These are phyloP conservation scores for Eidolon dupreanum DNA, from an alignment of 2,797 vertebrate genomes.

Conservation along the genomic window DNA sequence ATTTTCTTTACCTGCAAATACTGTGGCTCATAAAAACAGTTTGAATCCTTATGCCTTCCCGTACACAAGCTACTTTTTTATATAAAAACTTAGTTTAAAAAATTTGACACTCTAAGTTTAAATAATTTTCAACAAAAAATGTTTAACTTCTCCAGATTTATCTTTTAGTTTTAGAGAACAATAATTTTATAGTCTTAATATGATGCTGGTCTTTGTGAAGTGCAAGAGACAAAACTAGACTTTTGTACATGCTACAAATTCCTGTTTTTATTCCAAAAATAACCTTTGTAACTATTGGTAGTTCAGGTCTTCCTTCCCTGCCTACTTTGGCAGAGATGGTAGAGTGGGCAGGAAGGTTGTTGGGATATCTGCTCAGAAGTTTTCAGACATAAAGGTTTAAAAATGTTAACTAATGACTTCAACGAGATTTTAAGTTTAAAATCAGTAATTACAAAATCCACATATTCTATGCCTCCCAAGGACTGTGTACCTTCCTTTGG, in stretches of 20 bases:
- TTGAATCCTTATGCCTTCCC: not conserved
- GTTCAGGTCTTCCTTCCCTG: not conserved
- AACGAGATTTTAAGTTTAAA: conserved; percentile 26
- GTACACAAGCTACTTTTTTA: not conserved
- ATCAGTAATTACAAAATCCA: conserved; percentile 4
- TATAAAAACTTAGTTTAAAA: not conserved
- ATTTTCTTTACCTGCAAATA: conserved; percentile 37
- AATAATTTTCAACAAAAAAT: conserved; percentile 40
- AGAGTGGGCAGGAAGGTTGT: not conserved
- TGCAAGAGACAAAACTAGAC: conserved; percentile 7
- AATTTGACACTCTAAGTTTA: not conserved
- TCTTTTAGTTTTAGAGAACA: conserved; percentile 42
- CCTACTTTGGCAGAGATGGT: not conserved
- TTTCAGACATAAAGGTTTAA: conserved; percentile 11
- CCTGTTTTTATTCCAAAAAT: conserved; percentile 58
- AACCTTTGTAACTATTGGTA: not conserved
- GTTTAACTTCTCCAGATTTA: conserved; percentile 30
- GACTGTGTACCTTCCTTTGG: not conserved
- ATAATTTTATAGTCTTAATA: conserved; percentile 22
- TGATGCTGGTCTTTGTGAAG: conserved; percentile 23
- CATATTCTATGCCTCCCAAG: not conserved
- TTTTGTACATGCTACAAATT: not conserved
- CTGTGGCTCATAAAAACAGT: not conserved
- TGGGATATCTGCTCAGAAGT: not conserved
- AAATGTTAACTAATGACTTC: not conserved